Evolutionary conservation across 2,888 invertebrate genomes (phyloP).

Genomic region (Amitus sp.): DNA sequence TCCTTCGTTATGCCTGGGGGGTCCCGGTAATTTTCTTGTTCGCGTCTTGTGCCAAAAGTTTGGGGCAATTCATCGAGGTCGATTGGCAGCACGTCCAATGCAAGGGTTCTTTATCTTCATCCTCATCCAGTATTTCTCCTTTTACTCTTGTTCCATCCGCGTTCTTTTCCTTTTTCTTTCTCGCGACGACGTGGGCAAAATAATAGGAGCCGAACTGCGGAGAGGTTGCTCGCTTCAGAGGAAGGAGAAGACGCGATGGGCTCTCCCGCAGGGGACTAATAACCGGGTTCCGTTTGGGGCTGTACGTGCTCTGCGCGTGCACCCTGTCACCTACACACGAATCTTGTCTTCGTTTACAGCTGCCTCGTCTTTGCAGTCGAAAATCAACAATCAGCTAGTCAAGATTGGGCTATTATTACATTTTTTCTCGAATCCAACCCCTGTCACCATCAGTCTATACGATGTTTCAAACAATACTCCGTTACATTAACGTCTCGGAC

Average conservation of each 20-base stretch:
- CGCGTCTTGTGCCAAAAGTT: conserved; percentile 36
- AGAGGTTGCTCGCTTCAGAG: conserved; percentile 17
- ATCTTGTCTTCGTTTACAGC: background rate
- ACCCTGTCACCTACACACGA: conserved; percentile 38
- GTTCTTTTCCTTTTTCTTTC: conserved; percentile 30
- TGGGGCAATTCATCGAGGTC: conserved; percentile 42
- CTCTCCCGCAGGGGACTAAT: conserved; percentile 61
- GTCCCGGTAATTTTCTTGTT: conserved; percentile 38
- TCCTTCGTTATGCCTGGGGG: conserved; percentile 23
- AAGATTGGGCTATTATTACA: conserved; percentile 59
- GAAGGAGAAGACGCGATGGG: conserved; percentile 31
- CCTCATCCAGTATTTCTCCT: conserved; percentile 38
- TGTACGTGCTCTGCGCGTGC: conserved; percentile 45
- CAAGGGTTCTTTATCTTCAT: conserved; percentile 43
- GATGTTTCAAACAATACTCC: conserved; percentile 44
- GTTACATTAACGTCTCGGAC: conserved; percentile 4
- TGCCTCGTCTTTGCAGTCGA: too few species aligned
- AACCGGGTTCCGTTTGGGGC: conserved; percentile 54
- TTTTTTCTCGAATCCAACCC: conserved; percentile 60
- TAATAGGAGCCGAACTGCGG: conserved; percentile 37
- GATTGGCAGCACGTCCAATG: conserved; percentile 43
- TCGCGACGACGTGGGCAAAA: conserved; percentile 38
- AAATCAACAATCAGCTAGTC: conserved; percentile 47
- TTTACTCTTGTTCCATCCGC: conserved; percentile 28
- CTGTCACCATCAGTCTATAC: conserved; percentile 62